Conservation (phyloP, 2,113 vertebrate species). For the Rattus norvegicus region GRCr8 NC_086031.1:67654501-67655000, state of each 20-base stretch:
- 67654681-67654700: not conserved
- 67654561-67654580: not conserved
- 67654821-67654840: slow-evolving; percentile 1
- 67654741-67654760: too few relatives aligned
- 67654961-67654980: not conserved
- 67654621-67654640: not conserved
- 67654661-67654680: slow-evolving; percentile 8
- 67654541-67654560: not conserved
- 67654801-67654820: not conserved
- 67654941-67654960: not conserved
- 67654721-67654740: too few relatives aligned
- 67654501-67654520: not conserved
- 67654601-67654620: not conserved
- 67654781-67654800: slow-evolving; percentile 14
- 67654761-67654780: too few relatives aligned
- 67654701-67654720: too few relatives aligned
- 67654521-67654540: not conserved
- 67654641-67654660: not conserved
- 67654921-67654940: not conserved
- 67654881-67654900: not conserved
- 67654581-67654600: not conserved
- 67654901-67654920: not conserved
- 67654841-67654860: not conserved
- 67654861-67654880: slow-evolving; percentile 47
- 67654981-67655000: not conserved